Evolutionary conservation across 1,140 invertebrate species (phyloP).

Genomic region (Drosophila paulistorum): DNA sequence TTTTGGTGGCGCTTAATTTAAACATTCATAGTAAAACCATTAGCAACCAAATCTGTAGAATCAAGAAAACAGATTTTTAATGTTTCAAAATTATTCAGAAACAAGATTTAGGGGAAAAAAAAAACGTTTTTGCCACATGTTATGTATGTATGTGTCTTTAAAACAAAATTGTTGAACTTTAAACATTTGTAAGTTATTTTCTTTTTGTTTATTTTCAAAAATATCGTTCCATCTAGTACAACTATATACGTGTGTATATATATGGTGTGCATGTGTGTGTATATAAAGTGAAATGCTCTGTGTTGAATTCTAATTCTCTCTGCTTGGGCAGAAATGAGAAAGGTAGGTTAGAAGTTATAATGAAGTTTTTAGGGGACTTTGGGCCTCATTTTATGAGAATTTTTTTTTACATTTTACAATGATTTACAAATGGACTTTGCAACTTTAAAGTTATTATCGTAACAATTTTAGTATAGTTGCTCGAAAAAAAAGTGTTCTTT

Average conservation of each 20-base stretch:
- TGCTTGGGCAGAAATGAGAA: conserved; percentile 24
- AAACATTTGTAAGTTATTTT: conserved; percentile 52
- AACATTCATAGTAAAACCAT: not conserved
- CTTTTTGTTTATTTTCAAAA: conserved; percentile 78
- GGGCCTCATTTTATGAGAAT: conserved; percentile 67
- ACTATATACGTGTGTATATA: conserved; percentile 37
- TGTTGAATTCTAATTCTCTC: conserved; percentile 63
- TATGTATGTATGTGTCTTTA: not conserved
- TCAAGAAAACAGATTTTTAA: not conserved
- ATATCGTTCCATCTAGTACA: conserved; percentile 73
- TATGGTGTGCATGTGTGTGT: conserved; percentile 57
- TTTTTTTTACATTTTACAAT: conserved; percentile 68
- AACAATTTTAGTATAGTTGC: conserved; percentile 52
- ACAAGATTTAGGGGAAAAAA: not conserved
- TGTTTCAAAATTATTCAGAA: not conserved
- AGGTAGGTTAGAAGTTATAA: conserved; percentile 26
- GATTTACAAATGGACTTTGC: conserved; percentile 64
- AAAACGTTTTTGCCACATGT: not conserved
- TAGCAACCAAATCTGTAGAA: not conserved
- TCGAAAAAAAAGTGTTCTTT: conserved; percentile 7
- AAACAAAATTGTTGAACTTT: conserved; percentile 57
- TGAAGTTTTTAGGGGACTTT: conserved; percentile 14
- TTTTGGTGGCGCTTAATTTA: not conserved
- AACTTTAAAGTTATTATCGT: conserved; percentile 64
- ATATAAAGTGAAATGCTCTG: conserved; percentile 72